Evolutionary conservation across 2,113 vertebrate species (phyloP), one percentile per base, ranked within the genome.

Genomic region (Etia nguti): DNA sequence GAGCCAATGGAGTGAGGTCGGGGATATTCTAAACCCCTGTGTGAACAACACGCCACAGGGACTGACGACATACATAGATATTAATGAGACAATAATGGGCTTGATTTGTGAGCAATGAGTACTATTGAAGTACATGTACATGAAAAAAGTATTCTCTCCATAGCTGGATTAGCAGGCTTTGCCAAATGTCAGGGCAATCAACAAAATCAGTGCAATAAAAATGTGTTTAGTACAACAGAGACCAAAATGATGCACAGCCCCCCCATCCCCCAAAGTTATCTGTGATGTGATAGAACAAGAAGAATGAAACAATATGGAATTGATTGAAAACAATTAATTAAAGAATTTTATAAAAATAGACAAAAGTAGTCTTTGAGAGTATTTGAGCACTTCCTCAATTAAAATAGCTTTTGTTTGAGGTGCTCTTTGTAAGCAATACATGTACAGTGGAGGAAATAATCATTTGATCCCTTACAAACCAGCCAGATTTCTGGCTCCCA

Each of bases 1-100:
- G 96, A 97, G 87, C 95, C 96, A 16, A 96, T 93, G 68, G 96
- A 97, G 90, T 93, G 91, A 1, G 96, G 94, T 8, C 96, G 92
- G 36, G 93, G 92, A 56, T 86, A 91, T 18, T 95, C 95, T 94
- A 94, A 55, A 59, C 57, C 87, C 91, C 93, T 95, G 94, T 94
- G 93, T 92, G 92, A 94, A 96, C 92, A 95, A 93, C 90, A 96
- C 1, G 92, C 88, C 93, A 94, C 94, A 95, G 94, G 93, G 89
- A 95, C 96, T 97, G 93, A 92, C 85, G 65, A 94, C 89, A 91
- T 65, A 95, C 92, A 94, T 65, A 85, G 22, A 95, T 83, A 89
- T 90, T 84, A 90, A 82, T 83, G 34, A 92, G 38, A 90, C 57
- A 68, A 62, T 36, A 54, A 86, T 75, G 38, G 4, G 55, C 34